A percentile compares a stretch with the other conserved stretches of the same genome.
phyloP scores from a whole-genome alignment of 2,113 vertebrate genomes.

The Morone saxatilis region DNA sequence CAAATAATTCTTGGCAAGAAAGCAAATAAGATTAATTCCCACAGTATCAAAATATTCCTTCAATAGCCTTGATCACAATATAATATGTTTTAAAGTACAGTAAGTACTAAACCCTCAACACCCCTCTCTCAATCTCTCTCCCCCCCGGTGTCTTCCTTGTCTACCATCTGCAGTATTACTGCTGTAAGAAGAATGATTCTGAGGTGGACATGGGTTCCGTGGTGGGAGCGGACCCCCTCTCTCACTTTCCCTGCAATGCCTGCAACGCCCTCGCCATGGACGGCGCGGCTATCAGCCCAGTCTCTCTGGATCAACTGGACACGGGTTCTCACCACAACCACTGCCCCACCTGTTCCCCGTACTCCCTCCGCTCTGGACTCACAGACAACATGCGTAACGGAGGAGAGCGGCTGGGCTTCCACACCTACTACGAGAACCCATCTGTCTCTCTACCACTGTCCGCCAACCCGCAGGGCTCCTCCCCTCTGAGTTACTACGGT shows the following conservation, averaged over 20 bases:
- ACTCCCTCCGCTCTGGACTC: constrained; percentile 85
- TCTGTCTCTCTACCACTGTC: constrained; percentile 84
- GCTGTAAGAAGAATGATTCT: constrained; percentile 94
- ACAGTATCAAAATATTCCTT: neutral
- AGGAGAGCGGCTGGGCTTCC: constrained; percentile 88
- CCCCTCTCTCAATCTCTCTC: neutral
- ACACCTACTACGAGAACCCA: constrained; percentile 89
- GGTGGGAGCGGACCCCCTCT: constrained; percentile 75
- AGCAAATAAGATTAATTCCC: neutral
- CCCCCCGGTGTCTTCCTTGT: neutral
- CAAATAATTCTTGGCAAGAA: neutral
- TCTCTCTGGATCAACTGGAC: constrained; percentile 79
- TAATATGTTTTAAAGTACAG: neutral
- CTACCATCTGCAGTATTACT: constrained; percentile 89
- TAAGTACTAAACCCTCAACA: neutral
- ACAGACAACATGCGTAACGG: constrained; percentile 90
- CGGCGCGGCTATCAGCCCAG: constrained; percentile 81
- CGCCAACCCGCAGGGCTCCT: constrained; percentile 77
- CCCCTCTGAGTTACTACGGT: constrained; percentile 85
- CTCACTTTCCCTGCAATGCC: constrained; percentile 89
- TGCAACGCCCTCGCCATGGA: constrained; percentile 90
- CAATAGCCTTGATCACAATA: neutral
- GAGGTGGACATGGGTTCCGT: constrained; percentile 83
- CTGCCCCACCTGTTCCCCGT: constrained; percentile 90
- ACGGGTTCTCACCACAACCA: constrained; percentile 70